Base-by-base conservation (phyloP, 2,888 invertebrate genomes). In the Brachyopa scutellaris region DNA sequence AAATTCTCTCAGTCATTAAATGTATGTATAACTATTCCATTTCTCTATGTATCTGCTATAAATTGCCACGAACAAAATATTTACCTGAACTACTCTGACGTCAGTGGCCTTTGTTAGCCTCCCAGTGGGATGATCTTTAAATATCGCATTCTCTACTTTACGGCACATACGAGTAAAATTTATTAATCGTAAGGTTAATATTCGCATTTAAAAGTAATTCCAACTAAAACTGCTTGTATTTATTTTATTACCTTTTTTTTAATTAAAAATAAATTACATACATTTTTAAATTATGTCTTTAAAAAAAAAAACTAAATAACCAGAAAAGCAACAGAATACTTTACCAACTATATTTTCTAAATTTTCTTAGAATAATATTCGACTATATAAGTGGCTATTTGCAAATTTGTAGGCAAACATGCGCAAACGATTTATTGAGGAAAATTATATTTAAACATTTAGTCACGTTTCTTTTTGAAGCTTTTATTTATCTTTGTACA, bases 31-130 rank as follows among this genome's bases (percentile, higher is more conserved):
- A n/a, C n/a, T n/a, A n/a, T n/a, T n/a, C n/a, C n/a, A n/a, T n/a
- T n/a, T n/a, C n/a, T n/a, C n/a, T n/a, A n/a, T n/a, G n/a, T n/a
- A n/a, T n/a, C n/a, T n/a, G n/a, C n/a, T n/a, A n/a, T n/a, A n/a
- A n/a, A n/a, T n/a, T n/a, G n/a, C n/a, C n/a, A n/a, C n/a, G n/a
- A n/a, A 26, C 26, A 26, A 26, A 26, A 26, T 26, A 40, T 61
- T 78, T 66, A 80, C 74, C 74, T 80, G 29, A 62, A 55, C 15
- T n/a, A 11, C 57, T 49, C 36, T 69, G 57, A 57, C 69, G 62
- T 69, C 57, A 49, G 51, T n/a, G 6, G 13, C 45, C 9, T 26
- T 51, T 33, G 31, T 57, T 21, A 64, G 49, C 62, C 59, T 55
- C 15, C 33, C 31, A 5, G 42, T 51, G 5, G 36, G 29, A 57